A percentile compares a stretch with the other conserved stretches of the same genome.
Conservation (phyloP, 2,113 vertebrate genomes). For the Psephotus haematonotus region DNA sequence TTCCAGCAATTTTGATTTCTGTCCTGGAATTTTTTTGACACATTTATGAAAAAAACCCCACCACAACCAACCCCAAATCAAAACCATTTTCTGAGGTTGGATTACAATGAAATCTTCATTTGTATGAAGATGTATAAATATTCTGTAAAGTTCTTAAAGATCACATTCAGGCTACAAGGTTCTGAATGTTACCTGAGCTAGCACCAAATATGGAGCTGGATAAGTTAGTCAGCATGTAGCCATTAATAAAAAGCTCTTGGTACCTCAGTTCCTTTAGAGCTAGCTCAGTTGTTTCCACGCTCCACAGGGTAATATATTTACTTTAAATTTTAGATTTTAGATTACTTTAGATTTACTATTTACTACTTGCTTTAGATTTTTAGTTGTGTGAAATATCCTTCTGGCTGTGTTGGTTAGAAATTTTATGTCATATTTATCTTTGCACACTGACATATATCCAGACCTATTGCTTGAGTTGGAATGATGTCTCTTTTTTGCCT, state of each 20-base stretch:
- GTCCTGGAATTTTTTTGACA: not conserved
- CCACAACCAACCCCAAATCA: not conserved
- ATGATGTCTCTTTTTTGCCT: not conserved
- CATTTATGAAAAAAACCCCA: not conserved
- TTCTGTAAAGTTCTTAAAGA: not conserved
- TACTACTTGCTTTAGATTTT: not conserved
- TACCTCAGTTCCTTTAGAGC: not conserved
- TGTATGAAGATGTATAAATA: not conserved
- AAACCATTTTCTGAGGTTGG: not conserved
- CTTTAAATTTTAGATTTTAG: not conserved
- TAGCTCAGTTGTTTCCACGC: not conserved
- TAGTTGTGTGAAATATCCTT: not conserved
- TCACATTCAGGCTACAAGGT: not conserved
- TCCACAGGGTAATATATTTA: not conserved
- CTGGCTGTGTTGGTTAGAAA: not conserved
- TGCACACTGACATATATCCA: not conserved
- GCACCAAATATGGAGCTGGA: not conserved
- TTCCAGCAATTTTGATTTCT: not conserved
- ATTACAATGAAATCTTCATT: not conserved
- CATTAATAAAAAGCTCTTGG: not conserved
- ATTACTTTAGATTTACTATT: not conserved
- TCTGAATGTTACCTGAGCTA: not conserved
- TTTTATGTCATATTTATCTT: not conserved
- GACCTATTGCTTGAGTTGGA: not conserved
- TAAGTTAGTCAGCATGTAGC: not conserved